Percentiles rank a stretch among this genome's conserved stretches.
Evolutionary conservation across 2,888 invertebrate genomes (phyloP).

Genomic region (Noctua janthina): DNA sequence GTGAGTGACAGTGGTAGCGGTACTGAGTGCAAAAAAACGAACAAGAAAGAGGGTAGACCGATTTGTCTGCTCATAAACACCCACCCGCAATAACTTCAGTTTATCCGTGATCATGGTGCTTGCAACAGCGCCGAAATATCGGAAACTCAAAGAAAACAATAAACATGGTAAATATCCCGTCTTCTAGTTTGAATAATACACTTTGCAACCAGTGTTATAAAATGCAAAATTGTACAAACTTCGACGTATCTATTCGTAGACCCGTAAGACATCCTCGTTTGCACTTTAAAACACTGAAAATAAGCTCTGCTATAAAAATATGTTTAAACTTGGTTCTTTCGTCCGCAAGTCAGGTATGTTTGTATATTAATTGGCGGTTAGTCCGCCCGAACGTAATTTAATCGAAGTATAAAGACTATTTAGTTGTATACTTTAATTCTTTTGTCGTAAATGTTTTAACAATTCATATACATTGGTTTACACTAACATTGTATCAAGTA

Average conservation of each 20-base stretch:
- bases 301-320: not conserved
- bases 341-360: slow-evolving; percentile 28
- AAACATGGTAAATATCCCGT: too few relatives aligned
- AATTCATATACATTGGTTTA: slow-evolving; percentile 55
- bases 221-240: not conserved
- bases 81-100: too few relatives aligned
- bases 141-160: too few relatives aligned
- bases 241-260: too few relatives aligned
- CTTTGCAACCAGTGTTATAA: not conserved
- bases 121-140: too few relatives aligned
- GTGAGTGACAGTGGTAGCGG: too few relatives aligned
- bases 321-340: slow-evolving; percentile 26
- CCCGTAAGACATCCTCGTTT: not conserved
- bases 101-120: too few relatives aligned
- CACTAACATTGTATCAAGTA: slow-evolving; percentile 63
- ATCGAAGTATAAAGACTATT: slow-evolving; percentile 67
- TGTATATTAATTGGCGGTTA: slow-evolving; percentile 31
- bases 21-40: too few relatives aligned
- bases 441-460: slow-evolving; percentile 53
- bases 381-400: slow-evolving; percentile 38
- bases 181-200: not conserved
- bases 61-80: too few relatives aligned
- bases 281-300: not conserved
- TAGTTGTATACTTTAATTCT: slow-evolving; percentile 58
- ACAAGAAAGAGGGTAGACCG: too few relatives aligned